Conservation (phyloP, 2,888 invertebrate genomes). For the Apotomis betuletana region DNA sequence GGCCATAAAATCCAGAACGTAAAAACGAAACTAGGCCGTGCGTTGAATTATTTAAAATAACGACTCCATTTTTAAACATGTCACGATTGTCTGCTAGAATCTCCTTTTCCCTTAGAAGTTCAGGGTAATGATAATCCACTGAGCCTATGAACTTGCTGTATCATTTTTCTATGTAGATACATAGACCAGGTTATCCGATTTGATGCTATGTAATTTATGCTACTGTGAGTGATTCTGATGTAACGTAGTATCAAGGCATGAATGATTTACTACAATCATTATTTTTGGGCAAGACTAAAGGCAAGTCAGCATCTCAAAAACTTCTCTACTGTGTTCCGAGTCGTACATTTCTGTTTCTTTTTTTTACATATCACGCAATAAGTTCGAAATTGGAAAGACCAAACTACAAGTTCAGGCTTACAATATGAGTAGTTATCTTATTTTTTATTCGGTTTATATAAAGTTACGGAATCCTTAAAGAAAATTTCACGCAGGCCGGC, state of each 20-base stretch:
- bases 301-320: too few species aligned
- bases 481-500: constrained; percentile 18
- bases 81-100: constrained; percentile 6
- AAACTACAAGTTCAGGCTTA: not conserved
- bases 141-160: not conserved
- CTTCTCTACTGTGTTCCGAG: too few species aligned
- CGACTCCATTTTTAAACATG: constrained; percentile 16
- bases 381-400: too few species aligned
- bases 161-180: too few species aligned
- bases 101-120: not conserved
- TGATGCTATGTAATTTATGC: too few species aligned
- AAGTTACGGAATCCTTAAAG: constrained; percentile 16
- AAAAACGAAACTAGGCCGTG: constrained; percentile 30
- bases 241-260: too few species aligned
- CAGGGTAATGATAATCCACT: not conserved
- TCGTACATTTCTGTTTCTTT: too few species aligned
- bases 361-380: too few species aligned
- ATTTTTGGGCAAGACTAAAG: too few species aligned
- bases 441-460: not conserved
- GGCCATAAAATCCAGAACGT: constrained; percentile 39
- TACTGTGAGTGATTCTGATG: too few species aligned
- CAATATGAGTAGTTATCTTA: not conserved
- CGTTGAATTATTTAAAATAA: constrained; percentile 29
- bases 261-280: too few species aligned
- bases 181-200: too few species aligned